phyloP scores from a whole-genome alignment of 1,140 invertebrate genomes.

The Procambarus clarkii region DNA sequence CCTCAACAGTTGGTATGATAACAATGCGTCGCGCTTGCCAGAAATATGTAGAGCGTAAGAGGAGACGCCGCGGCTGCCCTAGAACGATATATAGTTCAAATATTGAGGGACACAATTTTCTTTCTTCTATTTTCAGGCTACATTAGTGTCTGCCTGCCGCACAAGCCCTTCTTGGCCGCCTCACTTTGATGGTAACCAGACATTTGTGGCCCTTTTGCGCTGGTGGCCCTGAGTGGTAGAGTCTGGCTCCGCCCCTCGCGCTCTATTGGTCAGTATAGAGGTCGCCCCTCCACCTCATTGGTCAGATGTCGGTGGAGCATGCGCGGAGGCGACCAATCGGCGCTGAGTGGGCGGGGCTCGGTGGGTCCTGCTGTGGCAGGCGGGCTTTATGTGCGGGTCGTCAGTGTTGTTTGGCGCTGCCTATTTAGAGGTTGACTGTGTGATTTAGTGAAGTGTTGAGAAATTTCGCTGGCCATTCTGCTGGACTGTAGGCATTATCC shows the following conservation, averaged over 20 bases:
- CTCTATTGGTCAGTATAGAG: slow-evolving; percentile 4
- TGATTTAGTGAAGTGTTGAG: slow-evolving; percentile 60
- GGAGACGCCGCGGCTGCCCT: background rate
- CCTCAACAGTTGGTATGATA: slow-evolving; percentile 1
- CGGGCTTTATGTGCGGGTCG: slow-evolving; percentile 5
- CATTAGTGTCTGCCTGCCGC: slow-evolving; percentile 36
- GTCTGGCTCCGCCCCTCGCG: background rate
- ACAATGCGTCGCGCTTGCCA: background rate
- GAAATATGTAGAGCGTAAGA: background rate
- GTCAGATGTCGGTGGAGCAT: background rate
- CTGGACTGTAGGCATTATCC: slow-evolving; percentile 39
- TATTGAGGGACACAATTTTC: slow-evolving; percentile 35
- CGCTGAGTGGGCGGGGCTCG: background rate
- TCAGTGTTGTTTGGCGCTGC: slow-evolving; percentile 57
- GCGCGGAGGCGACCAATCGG: slow-evolving; percentile 40
- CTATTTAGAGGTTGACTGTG: slow-evolving; percentile 35
- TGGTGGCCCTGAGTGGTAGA: slow-evolving; percentile 22
- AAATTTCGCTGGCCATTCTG: slow-evolving; percentile 15
- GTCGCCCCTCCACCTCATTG: background rate
- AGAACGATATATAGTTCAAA: slow-evolving; percentile 23
- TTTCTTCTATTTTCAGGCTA: slow-evolving; percentile 35
- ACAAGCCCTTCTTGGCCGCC: slow-evolving; percentile 18
- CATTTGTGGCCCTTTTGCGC: slow-evolving; percentile 38
- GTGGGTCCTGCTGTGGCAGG: slow-evolving; percentile 33
- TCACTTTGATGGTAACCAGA: slow-evolving; percentile 48